Percentiles rank a stretch among this genome's conserved stretches.
Conservation (phyloP, 1,140 invertebrate genomes). For the Paraescarpia echinospica region DNA sequence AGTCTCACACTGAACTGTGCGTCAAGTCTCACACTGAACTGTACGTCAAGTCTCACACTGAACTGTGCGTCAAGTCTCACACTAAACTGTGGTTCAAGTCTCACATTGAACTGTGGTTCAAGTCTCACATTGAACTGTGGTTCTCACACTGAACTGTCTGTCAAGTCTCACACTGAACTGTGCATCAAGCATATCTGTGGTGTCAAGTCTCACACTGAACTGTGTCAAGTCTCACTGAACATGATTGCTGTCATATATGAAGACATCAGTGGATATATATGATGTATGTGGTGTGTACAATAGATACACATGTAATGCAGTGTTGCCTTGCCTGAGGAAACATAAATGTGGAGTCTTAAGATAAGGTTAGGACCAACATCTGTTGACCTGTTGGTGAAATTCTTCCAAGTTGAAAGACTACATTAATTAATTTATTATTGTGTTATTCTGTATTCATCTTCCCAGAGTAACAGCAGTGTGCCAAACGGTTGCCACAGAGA, state of each 20-base stretch:
- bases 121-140: not conserved
- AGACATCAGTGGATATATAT: not conserved
- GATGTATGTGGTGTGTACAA: not conserved
- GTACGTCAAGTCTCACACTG: too few relatives aligned
- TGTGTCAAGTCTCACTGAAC: too few relatives aligned
- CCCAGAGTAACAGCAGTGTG: not conserved
- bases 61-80: too few relatives aligned
- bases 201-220: too few relatives aligned
- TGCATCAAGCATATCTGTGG: not conserved
- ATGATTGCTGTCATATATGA: not conserved
- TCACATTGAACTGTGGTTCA: not conserved
- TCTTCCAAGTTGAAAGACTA: not conserved
- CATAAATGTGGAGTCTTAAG: too few relatives aligned
- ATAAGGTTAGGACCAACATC: too few relatives aligned
- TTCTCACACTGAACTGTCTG: not conserved
- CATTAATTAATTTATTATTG: not conserved
- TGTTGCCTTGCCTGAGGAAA: not conserved
- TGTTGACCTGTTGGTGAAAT: too few relatives aligned
- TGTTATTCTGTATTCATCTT: not conserved
- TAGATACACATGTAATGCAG: not conserved
- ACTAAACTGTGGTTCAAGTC: not conserved
- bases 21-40: too few relatives aligned
- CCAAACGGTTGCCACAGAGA: not conserved
- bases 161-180: not conserved
- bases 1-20: too few relatives aligned